Conservation (phyloP, 2,797 vertebrate genomes). For the Pogonophryne albipinna region DNA sequence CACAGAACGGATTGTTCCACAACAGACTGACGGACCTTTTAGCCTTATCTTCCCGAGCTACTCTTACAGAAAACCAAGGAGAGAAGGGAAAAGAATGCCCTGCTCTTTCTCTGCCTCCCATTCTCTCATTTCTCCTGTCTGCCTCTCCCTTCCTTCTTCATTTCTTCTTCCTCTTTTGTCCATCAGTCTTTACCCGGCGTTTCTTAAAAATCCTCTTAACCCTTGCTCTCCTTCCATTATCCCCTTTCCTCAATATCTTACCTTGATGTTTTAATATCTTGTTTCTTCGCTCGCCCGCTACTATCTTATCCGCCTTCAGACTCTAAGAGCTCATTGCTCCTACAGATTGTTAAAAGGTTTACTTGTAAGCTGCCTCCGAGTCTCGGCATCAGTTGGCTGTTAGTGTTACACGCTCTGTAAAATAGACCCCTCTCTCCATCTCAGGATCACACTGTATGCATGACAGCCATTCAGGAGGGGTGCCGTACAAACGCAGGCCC, state of each 20-base stretch:
- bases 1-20: conserved; percentile 88
- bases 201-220: conserved; percentile 79
- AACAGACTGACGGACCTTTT: conserved; percentile 89
- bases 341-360: conserved; percentile 54
- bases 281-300: conserved; percentile 55
- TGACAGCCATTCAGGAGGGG: conserved; percentile 63
- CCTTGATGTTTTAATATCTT: conserved; percentile 77
- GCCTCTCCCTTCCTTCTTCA: conserved; percentile 76
- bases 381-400: conserved; percentile 40
- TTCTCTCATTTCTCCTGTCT: conserved; percentile 86
- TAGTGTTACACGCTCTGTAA: conserved; percentile 26
- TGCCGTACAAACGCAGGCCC: conserved; percentile 22
- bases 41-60: conserved; percentile 89
- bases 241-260: conserved; percentile 56
- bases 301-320: conserved; percentile 56
- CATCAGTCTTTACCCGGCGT: conserved; percentile 61
- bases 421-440: conserved; percentile 57
- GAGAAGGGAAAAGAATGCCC: conserved; percentile 80
- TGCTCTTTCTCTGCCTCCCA: conserved; percentile 78
- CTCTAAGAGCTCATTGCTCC: conserved; percentile 49
- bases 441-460: conserved; percentile 36
- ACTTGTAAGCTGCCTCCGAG: conserved; percentile 50
- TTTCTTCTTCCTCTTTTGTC: conserved; percentile 77
- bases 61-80: conserved; percentile 88
- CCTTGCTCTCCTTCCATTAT: conserved; percentile 68